Evolutionary conservation across 2,888 invertebrate genomes (phyloP).

Genomic region (Ligdia adustata): DNA sequence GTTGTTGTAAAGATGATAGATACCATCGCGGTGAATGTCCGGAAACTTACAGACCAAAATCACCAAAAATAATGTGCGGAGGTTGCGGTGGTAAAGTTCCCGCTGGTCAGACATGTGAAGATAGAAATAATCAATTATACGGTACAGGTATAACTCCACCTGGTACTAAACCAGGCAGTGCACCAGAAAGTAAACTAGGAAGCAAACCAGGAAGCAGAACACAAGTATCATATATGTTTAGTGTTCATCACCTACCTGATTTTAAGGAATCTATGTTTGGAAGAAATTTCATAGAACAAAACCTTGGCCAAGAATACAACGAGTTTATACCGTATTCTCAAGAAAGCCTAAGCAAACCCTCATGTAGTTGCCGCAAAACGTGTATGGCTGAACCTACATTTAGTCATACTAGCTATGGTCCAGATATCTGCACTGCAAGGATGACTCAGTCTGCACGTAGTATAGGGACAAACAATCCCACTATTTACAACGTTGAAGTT

Average conservation of each 20-base stretch:
- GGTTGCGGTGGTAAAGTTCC: conserved; percentile 61
- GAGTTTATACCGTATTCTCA: conserved; percentile 19
- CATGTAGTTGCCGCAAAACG: conserved; percentile 43
- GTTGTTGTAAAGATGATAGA: conserved; percentile 70
- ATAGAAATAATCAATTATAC: conserved; percentile 50
- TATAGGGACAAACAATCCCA: conserved; percentile 38
- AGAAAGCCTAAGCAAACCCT: conserved; percentile 24
- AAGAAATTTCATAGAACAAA: conserved; percentile 51
- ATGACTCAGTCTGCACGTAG: conserved; percentile 36
- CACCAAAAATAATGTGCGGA: conserved; percentile 42
- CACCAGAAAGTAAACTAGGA: too few species aligned
- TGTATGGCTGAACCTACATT: conserved; percentile 22
- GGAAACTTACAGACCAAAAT: conserved; percentile 37
- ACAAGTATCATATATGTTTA: conserved; percentile 55
- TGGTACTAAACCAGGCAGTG: too few species aligned
- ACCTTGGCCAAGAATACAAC: conserved; percentile 39
- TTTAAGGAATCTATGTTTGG: conserved; percentile 52
- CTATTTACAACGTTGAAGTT: conserved; percentile 42
- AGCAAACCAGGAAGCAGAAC: too few species aligned
- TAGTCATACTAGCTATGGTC: conserved; percentile 28
- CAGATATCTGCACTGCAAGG: conserved; percentile 27
- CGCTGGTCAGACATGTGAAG: conserved; percentile 62
- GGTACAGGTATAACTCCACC: conserved; percentile 59
- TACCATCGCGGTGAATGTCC: conserved; percentile 69
- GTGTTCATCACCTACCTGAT: conserved; percentile 49